These are phyloP conservation scores for Sturmia bella DNA, from an alignment of 2,888 invertebrate species.

Conservation along the genomic window DNA sequence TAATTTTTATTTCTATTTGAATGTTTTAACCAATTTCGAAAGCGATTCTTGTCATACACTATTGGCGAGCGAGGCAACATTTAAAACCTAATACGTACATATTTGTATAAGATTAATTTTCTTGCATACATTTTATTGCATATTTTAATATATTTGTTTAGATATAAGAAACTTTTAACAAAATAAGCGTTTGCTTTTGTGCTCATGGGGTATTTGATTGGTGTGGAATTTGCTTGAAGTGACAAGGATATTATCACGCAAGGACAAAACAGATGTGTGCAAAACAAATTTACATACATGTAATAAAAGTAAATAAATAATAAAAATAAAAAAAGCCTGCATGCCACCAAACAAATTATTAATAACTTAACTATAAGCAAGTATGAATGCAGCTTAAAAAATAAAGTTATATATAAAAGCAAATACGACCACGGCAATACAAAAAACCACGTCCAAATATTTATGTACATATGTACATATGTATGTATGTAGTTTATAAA, in stretches of 20 bases:
- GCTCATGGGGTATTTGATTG: constrained; percentile 71
- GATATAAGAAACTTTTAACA: constrained; percentile 60
- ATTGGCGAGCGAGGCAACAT: too few relatives aligned
- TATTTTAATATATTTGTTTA: not conserved
- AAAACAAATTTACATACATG: constrained; percentile 36
- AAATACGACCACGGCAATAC: not conserved
- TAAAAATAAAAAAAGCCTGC: constrained; percentile 70
- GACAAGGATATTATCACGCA: constrained; percentile 42
- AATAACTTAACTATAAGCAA: constrained; percentile 3
- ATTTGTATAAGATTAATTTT: constrained; percentile 23
- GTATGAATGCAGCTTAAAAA: not conserved
- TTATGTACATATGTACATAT: not conserved
- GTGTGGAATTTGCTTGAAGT: constrained; percentile 39
- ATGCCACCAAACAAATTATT: constrained; percentile 47
- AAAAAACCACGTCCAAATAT: constrained; percentile 27
- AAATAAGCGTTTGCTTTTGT: constrained; percentile 72
- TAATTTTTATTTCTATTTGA: too few relatives aligned
- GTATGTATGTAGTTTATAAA: too few relatives aligned
- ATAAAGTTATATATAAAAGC: not conserved
- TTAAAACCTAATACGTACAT: not conserved
- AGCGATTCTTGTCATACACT: too few relatives aligned
- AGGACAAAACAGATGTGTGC: constrained; percentile 54
- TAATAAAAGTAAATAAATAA: constrained; percentile 61
- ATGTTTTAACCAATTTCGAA: too few relatives aligned
- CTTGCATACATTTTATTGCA: too few relatives aligned